A percentile compares a stretch with the other conserved stretches of the same genome.
phyloP scores from a whole-genome alignment of 30 jellyfish, hydroid and myxozoan species.

The Cassiopea andromeda region DNA sequence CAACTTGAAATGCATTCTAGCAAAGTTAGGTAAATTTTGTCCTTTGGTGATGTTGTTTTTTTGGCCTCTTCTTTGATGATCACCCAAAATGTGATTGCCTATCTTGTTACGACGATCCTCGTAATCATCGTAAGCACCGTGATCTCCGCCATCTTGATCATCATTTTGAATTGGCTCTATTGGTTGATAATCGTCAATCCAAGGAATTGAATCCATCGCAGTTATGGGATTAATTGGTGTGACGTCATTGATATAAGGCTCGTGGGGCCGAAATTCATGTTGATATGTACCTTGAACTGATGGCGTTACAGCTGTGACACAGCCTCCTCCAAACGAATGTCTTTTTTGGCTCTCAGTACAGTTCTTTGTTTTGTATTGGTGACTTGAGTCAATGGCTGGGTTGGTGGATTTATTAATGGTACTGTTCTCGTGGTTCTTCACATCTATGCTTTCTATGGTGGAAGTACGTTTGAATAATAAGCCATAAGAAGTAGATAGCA shows the following conservation, averaged over 20 bases:
- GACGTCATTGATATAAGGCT: slow-evolving; percentile 55
- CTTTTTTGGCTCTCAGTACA: slow-evolving; percentile 19
- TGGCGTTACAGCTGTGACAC: slow-evolving; percentile 11
- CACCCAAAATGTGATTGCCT: not conserved
- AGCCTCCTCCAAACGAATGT: slow-evolving; percentile 11
- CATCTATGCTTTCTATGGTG: not conserved
- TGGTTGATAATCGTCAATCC: slow-evolving; percentile 74
- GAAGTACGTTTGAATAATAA: no score
- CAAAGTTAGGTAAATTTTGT: not conserved
- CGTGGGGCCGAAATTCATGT: slow-evolving; percentile 52
- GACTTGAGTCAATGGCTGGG: not conserved
- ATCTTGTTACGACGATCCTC: slow-evolving; percentile 35
- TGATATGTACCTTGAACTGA: slow-evolving; percentile 7
- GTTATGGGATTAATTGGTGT: slow-evolving; percentile 56
- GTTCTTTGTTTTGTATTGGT: not conserved
- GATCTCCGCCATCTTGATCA: slow-evolving; percentile 11
- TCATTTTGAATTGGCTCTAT: slow-evolving; percentile 40
- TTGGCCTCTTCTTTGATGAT: not conserved
- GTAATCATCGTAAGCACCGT: not conserved
- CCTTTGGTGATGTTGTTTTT: not conserved
- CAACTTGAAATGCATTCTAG: not conserved
- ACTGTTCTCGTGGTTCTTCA: not conserved
- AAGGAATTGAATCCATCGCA: slow-evolving; percentile 43
- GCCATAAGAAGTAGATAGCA: no score
- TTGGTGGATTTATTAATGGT: not conserved